These are phyloP conservation scores for Drosophila simulans DNA, from an alignment of 1,140 invertebrate species.

Conservation along the genomic window DNA sequence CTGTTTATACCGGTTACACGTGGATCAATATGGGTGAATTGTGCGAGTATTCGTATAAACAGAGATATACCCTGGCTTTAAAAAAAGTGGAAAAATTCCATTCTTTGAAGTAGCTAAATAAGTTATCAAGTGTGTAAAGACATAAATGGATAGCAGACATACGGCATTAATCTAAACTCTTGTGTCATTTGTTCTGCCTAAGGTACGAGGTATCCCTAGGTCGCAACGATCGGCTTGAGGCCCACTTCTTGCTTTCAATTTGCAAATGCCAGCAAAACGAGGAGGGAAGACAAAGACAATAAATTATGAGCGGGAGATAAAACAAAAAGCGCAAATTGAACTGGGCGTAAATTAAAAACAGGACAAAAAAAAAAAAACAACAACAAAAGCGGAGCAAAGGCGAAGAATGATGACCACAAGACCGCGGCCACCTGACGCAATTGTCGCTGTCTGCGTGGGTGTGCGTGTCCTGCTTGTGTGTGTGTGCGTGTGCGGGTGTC, in stretches of 20 bases:
- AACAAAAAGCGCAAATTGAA: constrained; percentile 70
- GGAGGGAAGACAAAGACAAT: constrained; percentile 43
- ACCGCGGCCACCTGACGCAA: constrained; percentile 61
- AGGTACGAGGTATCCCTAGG: neutral
- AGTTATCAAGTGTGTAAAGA: too few species aligned
- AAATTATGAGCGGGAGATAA: constrained; percentile 69
- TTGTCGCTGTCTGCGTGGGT: constrained; percentile 13
- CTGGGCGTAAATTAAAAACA: constrained; percentile 61
- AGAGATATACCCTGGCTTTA: too few species aligned
- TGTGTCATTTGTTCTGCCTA: too few species aligned
- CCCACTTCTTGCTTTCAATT: constrained; percentile 42
- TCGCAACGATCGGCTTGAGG: neutral
- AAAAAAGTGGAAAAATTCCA: too few species aligned
- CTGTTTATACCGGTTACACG: constrained; percentile 8
- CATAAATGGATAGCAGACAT: too few species aligned
- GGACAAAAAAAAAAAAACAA: neutral
- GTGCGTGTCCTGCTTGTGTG: neutral
- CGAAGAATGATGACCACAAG: constrained; percentile 54
- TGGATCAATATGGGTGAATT: neutral
- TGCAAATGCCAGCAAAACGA: constrained; percentile 33
- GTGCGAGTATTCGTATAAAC: too few species aligned
- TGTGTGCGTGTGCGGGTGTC: neutral
- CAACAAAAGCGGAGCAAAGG: constrained; percentile 17
- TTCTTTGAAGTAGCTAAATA: too few species aligned
- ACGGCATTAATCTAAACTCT: too few species aligned